Percentiles rank a stretch among this genome's conserved stretches.
phyloP scores from a whole-genome alignment of 2,797 vertebrate species.

The Odontamblyopus rebecca region DNA sequence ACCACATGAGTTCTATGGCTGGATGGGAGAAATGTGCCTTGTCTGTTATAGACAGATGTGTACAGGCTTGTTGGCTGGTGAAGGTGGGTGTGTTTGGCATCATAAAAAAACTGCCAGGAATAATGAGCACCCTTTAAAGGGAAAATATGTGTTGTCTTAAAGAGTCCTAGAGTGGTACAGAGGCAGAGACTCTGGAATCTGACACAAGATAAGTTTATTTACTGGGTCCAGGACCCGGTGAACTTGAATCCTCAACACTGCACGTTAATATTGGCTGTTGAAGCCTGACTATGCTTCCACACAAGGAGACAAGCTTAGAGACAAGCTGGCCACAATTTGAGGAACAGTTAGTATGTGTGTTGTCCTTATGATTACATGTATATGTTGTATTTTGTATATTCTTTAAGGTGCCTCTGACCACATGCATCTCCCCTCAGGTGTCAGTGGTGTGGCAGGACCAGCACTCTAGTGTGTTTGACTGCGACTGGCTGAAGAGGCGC shows the following conservation, averaged over 20 bases:
- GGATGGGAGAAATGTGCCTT: not conserved
- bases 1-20: not conserved
- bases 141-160: too few relatives aligned
- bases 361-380: not conserved
- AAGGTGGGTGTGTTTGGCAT: not conserved
- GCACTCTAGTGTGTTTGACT: constrained; percentile 87
- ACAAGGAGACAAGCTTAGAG: too few relatives aligned
- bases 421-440: constrained; percentile 69
- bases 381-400: not conserved
- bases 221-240: too few relatives aligned
- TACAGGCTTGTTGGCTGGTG: not conserved
- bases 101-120: not conserved
- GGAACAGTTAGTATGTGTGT: not conserved
- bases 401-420: not conserved
- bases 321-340: not conserved
- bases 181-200: too few relatives aligned
- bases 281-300: too few relatives aligned
- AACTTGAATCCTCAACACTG: too few relatives aligned
- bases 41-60: not conserved
- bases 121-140: not conserved
- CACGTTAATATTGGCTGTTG: too few relatives aligned
- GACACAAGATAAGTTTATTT: too few relatives aligned
- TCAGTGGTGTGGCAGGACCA: constrained; percentile 87
- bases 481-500: constrained; percentile 90
- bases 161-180: too few relatives aligned